Evolutionary conservation across 2,888 invertebrate genomes (phyloP).

Genomic region (Electrophaes corylata): DNA sequence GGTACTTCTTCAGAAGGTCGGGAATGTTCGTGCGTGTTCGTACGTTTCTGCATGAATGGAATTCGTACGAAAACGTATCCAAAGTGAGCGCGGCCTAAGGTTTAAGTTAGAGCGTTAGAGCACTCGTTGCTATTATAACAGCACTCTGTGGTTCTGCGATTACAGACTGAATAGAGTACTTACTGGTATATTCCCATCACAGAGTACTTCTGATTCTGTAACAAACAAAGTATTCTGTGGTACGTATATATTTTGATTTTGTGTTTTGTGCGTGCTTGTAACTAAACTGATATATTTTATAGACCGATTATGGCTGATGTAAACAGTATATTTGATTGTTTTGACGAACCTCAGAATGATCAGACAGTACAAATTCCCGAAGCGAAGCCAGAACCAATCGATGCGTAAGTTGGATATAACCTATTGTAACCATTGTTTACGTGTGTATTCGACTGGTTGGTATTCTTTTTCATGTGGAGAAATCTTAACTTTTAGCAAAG

Average conservation of each 20-base stretch:
- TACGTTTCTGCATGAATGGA: too few relatives aligned
- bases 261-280: not conserved
- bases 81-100: too few relatives aligned
- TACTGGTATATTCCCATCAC: too few relatives aligned
- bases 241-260: not conserved
- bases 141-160: too few relatives aligned
- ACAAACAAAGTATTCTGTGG: too few relatives aligned
- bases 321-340: conserved; percentile 73
- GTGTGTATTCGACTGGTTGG: conserved; percentile 13
- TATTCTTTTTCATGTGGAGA: not conserved
- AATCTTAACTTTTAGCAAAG: conserved; percentile 42
- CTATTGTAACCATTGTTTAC: conserved; percentile 43
- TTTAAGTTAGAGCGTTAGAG: too few relatives aligned
- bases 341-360: conserved; percentile 63
- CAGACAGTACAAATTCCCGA: conserved; percentile 60
- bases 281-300: not conserved
- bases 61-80: too few relatives aligned
- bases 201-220: too few relatives aligned
- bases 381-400: conserved; percentile 47
- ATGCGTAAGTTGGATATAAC: conserved; percentile 62
- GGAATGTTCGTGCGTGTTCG: too few relatives aligned
- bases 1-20: too few relatives aligned
- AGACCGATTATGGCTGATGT: conserved; percentile 62
- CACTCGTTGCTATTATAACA: too few relatives aligned
- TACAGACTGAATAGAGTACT: too few relatives aligned